Evolutionary conservation across 2,113 vertebrate species (phyloP), one percentile per base, ranked within the genome.

Genomic region (Micromys minutus): DNA sequence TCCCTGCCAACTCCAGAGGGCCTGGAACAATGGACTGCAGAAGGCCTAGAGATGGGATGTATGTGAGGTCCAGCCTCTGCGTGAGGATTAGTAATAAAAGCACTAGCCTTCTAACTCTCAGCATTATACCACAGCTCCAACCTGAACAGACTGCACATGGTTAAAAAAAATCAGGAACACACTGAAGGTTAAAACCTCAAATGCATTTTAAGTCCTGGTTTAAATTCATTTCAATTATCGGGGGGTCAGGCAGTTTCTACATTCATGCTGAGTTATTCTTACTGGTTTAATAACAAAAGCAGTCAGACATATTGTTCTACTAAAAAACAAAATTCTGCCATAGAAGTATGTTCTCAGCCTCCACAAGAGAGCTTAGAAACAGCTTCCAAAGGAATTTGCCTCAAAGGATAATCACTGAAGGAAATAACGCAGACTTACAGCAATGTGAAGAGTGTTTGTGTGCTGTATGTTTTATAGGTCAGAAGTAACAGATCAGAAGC

Each of bases 71-170:
- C 81, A 59, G 85, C 91, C 77, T 91, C 67, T 93, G 92, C 29
- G 90, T 96, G 86, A 92, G 72, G 91, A 95, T 90, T 80, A 97
- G 81, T 96, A 92, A 94, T 69, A 83, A 97, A 97, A 90, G 94
- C 92, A 94, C 93, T 34, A 83, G 86, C 76, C 92, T 92, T 90
- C 94, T 29, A 85, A 81, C 94, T 47, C 13, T 74, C 59, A 88
- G 59, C 95, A 71, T 29, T 31, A 89, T 4, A 31, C 87, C 88
- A 80, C 39, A 97, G 45, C 45, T 42, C 74, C 84, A 75, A 74
- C 75, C 50, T 91, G 22, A 55, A n/a, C 2, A 2, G 83, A 91
- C 55, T 5, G 0, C 61, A 77, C 42, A 91, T 85, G 89, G 93
- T 75, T 76, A 94, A 89, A 97, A 97, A 74, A 92, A 94, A 96